Conservation (phyloP, 1,140 invertebrate species). For the Contarinia nasturtii region DNA sequence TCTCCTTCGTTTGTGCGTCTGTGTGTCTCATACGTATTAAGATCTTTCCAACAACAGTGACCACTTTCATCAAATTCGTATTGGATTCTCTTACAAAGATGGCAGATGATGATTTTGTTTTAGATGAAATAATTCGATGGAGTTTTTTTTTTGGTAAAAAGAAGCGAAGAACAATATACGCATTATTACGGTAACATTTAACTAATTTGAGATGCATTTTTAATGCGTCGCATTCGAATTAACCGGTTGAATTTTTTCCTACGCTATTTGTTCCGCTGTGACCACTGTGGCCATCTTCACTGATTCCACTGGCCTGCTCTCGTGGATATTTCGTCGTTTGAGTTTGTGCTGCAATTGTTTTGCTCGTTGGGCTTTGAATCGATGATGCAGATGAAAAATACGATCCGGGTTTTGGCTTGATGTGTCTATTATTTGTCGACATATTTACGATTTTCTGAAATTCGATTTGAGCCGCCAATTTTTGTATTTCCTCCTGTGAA, state of each 20-base stretch:
- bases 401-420: slow-evolving; percentile 61
- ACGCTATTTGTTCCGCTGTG: slow-evolving; percentile 4
- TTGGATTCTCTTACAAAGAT: too few species aligned
- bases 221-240: neutral
- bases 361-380: slow-evolving; percentile 22
- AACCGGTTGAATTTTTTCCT: slow-evolving; percentile 9
- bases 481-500: slow-evolving; percentile 68
- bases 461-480: slow-evolving; percentile 75
- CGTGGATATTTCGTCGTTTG: slow-evolving; percentile 15
- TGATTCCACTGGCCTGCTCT: slow-evolving; percentile 4
- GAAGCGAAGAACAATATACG: too few species aligned
- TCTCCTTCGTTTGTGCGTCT: too few species aligned
- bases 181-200: too few species aligned
- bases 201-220: too few species aligned
- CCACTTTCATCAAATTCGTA: too few species aligned
- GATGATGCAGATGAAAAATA: slow-evolving; percentile 43
- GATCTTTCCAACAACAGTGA: too few species aligned
- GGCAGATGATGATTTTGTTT: too few species aligned
- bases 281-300: slow-evolving; percentile 6
- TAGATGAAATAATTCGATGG: too few species aligned
- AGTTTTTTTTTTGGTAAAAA: too few species aligned
- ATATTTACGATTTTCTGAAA: slow-evolving; percentile 86
- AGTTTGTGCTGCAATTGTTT: slow-evolving; percentile 18
- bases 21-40: too few species aligned
- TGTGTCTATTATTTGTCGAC: slow-evolving; percentile 75